Evolutionary conservation across 2,113 vertebrate species (phyloP), one percentile per base, ranked within the genome.

Genomic region (Limanda limanda): DNA sequence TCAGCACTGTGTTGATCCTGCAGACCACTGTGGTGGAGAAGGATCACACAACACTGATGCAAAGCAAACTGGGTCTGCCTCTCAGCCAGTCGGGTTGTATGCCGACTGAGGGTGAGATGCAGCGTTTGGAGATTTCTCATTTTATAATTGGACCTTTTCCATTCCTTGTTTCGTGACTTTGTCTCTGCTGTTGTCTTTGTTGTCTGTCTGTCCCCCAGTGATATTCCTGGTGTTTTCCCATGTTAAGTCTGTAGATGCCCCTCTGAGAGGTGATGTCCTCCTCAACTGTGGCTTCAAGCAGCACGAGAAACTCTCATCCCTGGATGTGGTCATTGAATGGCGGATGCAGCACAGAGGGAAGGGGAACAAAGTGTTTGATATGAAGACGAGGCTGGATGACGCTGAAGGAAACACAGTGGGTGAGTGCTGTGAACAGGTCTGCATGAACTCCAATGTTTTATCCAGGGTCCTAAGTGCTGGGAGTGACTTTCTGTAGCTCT

Each of bases 201-300:
- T 27, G 25, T 27, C 17, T 62, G 42, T 74, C 20, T 78, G 47
- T n/a, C 55, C 55, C 14, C 83, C 54, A 98, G 97, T 94, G 78
- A 93, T 95, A 61, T 95, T 97, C 81, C 85, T 96, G 20, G 94
- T 95, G 2, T 95, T 95, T 4, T 93, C 96, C 48, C 60, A 18
- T 10, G 89, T 86, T 0, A 93, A 92, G 2, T 90, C 91, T 25
- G 37, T 95, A 24, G 79, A 5, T 6, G 76, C 71, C 0, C 80
- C 54, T 7, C 81, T 96, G 63, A 94, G 93, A 20, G 62, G 86
- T 1, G 86, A 94, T 0, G 83, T 81, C 55, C 81, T 91, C 21
- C 89, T 98, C 31, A 81, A 93, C 88, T 97, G 97, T 78, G 89
- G 76, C 64, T 96, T 96, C 79, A 94, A 86, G 47, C 91, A 92